Percentiles rank a stretch among this genome's conserved stretches.
Evolutionary conservation across 2,113 vertebrate species (phyloP).

Genomic region (Propithecus coquereli): DNA sequence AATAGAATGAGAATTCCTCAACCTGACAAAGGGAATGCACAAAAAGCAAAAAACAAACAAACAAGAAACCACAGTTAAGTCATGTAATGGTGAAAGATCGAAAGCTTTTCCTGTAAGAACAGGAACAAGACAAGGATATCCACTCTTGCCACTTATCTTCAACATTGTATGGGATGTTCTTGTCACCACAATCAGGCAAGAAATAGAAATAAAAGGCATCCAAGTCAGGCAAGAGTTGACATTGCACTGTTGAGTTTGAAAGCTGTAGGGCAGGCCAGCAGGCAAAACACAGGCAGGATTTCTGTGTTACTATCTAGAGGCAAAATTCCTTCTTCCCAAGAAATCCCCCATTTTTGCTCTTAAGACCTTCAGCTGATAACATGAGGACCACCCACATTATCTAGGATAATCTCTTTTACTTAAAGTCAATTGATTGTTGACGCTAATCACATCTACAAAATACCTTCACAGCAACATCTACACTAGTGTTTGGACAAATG

Average conservation of each 20-base stretch:
- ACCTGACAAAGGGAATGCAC: background rate
- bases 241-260: background rate
- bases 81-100: background rate
- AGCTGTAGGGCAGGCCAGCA: background rate
- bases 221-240: background rate
- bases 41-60: background rate
- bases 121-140: background rate
- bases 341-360: background rate
- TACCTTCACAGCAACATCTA: background rate
- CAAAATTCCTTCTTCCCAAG: background rate
- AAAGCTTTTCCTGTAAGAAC: background rate
- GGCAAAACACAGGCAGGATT: background rate
- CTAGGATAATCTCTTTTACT: background rate
- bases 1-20: background rate
- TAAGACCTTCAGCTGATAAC: background rate
- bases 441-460: background rate
- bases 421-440: background rate
- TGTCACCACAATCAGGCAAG: background rate
- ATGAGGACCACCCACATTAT: background rate
- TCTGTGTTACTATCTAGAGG: background rate
- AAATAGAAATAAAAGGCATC: background rate
- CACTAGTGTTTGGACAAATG: background rate
- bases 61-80: background rate
- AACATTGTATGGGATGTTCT: background rate
- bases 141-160: background rate